Conservation (phyloP, 2,888 invertebrate species). For the Phortica okadai region DNA sequence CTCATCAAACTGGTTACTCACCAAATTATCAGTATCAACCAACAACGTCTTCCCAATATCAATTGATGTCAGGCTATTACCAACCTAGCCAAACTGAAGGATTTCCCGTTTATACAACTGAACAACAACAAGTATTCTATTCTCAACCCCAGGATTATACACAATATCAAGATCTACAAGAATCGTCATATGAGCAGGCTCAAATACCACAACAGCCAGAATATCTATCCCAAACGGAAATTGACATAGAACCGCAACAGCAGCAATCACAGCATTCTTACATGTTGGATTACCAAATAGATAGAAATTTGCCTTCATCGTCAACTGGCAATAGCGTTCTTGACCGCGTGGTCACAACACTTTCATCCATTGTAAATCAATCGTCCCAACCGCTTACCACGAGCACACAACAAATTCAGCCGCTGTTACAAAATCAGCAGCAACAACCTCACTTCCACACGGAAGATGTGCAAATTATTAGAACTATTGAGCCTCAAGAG, state of each 20-base stretch:
- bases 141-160: constrained; percentile 40
- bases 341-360: constrained; percentile 61
- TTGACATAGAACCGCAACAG: constrained; percentile 40
- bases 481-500: constrained; percentile 64
- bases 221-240: constrained; percentile 40
- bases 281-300: constrained; percentile 51
- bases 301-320: constrained; percentile 44
- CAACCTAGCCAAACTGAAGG: constrained; percentile 56
- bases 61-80: constrained; percentile 70
- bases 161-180: constrained; percentile 46
- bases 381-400: constrained; percentile 57
- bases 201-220: constrained; percentile 41
- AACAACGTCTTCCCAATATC: constrained; percentile 64
- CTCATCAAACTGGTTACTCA: constrained; percentile 49
- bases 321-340: constrained; percentile 57
- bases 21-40: constrained; percentile 64
- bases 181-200: constrained; percentile 49
- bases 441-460: constrained; percentile 31
- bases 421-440: constrained; percentile 24
- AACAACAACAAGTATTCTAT: constrained; percentile 32
- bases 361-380: constrained; percentile 63
- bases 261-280: constrained; percentile 54
- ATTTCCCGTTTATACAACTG: constrained; percentile 62
- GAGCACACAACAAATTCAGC: constrained; percentile 58
- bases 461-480: constrained; percentile 59